phyloP scores from a whole-genome alignment of 2,888 invertebrate species.

The Cerceris rybyensis region DNA sequence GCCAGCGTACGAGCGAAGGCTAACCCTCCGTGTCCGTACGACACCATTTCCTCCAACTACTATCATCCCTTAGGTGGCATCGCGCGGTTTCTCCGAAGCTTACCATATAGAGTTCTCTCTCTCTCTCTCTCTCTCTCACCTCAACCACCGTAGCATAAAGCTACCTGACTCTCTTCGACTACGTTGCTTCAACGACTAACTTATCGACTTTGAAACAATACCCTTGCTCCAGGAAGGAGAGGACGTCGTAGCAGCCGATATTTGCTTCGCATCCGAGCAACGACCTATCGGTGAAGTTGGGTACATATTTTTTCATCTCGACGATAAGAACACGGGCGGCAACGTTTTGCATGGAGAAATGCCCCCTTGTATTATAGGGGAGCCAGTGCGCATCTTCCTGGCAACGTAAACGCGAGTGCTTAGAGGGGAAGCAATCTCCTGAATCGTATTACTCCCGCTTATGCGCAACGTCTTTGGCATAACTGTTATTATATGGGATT shows the following conservation, averaged over 20 bases:
- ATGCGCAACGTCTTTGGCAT: too few relatives aligned
- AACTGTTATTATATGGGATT: too few relatives aligned
- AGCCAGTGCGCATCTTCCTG: too few relatives aligned
- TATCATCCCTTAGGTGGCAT: constrained; percentile 56
- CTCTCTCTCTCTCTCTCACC: constrained; percentile 1
- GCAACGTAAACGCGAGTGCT: too few relatives aligned
- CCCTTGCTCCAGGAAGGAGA: constrained; percentile 31
- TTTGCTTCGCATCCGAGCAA: constrained; percentile 48
- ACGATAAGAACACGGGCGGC: neutral
- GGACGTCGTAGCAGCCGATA: constrained; percentile 40
- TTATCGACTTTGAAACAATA: constrained; percentile 67
- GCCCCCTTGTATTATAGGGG: too few relatives aligned
- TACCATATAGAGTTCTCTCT: constrained; percentile 11
- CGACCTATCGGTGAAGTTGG: constrained; percentile 5
- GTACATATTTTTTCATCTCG: neutral
- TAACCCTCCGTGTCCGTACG: constrained; percentile 23
- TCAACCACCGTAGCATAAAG: constrained; percentile 11
- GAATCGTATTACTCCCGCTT: too few relatives aligned
- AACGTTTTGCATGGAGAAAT: neutral
- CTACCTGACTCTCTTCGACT: constrained; percentile 10
- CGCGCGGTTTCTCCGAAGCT: constrained; percentile 45
- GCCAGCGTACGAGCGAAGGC: neutral
- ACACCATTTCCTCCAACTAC: constrained; percentile 48
- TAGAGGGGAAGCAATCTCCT: too few relatives aligned
- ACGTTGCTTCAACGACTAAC: constrained; percentile 20